Evolutionary conservation across 2,888 invertebrate species (phyloP), one percentile per base, ranked within the genome.

Genomic region (Cancer borealis): DNA sequence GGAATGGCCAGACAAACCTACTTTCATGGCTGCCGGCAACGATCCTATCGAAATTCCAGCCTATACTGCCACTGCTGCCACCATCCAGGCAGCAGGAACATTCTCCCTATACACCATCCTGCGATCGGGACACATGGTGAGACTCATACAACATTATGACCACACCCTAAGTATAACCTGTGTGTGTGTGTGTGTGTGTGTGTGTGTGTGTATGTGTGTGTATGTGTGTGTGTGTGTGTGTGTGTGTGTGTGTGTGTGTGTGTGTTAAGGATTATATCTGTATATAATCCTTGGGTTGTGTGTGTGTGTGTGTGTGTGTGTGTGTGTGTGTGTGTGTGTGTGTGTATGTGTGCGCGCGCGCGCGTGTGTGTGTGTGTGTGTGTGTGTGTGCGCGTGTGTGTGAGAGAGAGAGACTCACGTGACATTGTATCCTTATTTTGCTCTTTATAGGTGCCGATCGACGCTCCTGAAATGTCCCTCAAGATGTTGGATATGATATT

Each of bases 41-140:
- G 54, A 39, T 1, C 12, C 92, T 26, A 84, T 95, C 84, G n/a
- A 93, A 60, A 91, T 95, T 49, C 66, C 93, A 4, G n/a, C 66
- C 30, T 95, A 95, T 91, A 88, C 93, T 1, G 46, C 89, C 88
- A 89, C 84, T 2, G 95, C 95, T 1, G 95, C 93, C 46, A 88
- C 84, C 88, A 84, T 94, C 3, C 95, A 95, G 79, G 39, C 21
- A 0, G 93, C 88, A 17, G 92, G 91, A 3, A 91, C 91, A 49
- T 92, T 95, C 84, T 92, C 95, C 0, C 12, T 95, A 66, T 95
- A 93, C 94, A 95, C 95, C 66, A 91, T 95, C 88, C 45, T 95
- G 3, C 91, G 95, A 12, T 94, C 95, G 21, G 95, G 95, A 66
- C 95, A 95, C 90, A 95, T 95, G 95, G 95, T 95, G n/a, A 93